phyloP scores from a whole-genome alignment of 2,888 invertebrate species.

The Leucophenga montana region DNA sequence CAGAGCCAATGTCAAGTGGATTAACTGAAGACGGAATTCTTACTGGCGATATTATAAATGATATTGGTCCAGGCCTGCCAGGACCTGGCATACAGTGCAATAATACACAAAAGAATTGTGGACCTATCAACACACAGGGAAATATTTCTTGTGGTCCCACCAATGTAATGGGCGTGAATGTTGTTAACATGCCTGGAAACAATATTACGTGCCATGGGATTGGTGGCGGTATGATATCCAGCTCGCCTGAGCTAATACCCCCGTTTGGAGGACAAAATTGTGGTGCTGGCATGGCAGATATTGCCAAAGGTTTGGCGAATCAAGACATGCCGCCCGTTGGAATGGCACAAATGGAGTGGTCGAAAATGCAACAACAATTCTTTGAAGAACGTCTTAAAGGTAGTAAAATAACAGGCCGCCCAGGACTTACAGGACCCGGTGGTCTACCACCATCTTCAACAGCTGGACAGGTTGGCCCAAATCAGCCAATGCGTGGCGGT shows the following conservation, averaged over 20 bases:
- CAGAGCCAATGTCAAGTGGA: constrained; percentile 46
- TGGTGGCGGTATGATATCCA: constrained; percentile 43
- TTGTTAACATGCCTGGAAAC: constrained; percentile 36
- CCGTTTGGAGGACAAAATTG: constrained; percentile 47
- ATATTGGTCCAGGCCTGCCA: constrained; percentile 38
- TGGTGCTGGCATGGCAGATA: constrained; percentile 42
- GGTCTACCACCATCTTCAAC: constrained; percentile 20
- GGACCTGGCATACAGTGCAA: constrained; percentile 46
- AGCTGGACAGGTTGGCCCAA: constrained; percentile 29
- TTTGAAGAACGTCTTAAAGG: constrained; percentile 79
- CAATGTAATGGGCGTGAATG: constrained; percentile 19
- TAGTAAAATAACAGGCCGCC: constrained; percentile 58
- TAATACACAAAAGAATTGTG: constrained; percentile 41
- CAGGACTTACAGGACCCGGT: constrained; percentile 45
- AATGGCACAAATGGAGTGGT: constrained; percentile 88
- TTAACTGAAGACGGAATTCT: constrained; percentile 66
- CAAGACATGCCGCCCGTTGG: constrained; percentile 55
- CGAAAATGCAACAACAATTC: constrained; percentile 90
- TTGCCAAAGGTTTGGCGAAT: constrained; percentile 39
- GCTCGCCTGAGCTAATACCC: constrained; percentile 52
- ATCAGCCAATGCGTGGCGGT: constrained; percentile 40
- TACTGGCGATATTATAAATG: constrained; percentile 52
- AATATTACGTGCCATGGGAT: constrained; percentile 44
- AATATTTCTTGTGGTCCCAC: constrained; percentile 45
- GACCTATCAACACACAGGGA: constrained; percentile 28